Evolutionary conservation across 2,113 vertebrate species (phyloP), one percentile per base, ranked within the genome.

Genomic region (Podarcis muralis): DNA sequence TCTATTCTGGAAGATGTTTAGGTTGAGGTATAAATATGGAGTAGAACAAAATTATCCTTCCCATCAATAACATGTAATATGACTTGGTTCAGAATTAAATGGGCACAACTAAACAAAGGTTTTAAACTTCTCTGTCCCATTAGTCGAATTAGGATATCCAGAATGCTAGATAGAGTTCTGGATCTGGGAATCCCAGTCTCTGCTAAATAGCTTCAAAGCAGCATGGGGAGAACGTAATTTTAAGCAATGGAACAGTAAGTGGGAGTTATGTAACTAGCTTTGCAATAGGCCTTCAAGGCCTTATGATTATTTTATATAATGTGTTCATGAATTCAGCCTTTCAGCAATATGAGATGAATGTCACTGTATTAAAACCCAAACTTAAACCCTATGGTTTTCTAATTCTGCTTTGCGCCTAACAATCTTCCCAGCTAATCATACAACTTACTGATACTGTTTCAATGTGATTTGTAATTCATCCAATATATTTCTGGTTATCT

Each of bases 401-500:
- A 91, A 82, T 74, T 3, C 4, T 40, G 76, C 6, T 68, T 27
- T 87, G 32, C 89, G 75, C 91, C 92, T 40, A 85, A 62, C 90
- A 89, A 53, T 90, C 82, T 91, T 37, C 72, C 71, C 30, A 83
- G 27, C 68, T 83, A 89, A 91, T 71, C 20, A 77, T 74, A 16
- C 1, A 81, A 77, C 53, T 87, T 74, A 83, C 43, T 25, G 23
- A 22, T 77, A n/a, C 9, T 74, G 84, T 78, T 81, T 66, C 79
- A 82, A n/a, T 77, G 62, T 66, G 16, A 87, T 81, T 76, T 93
- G 48, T 92, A 94, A 86, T 68, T 80, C 6, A 87, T 88, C 1
- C 13, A 4, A 11, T 87, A 90, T 90, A 84, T 93, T 90, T 93
- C 53, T 80, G 90, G 37, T 90, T 87, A 76, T 3, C 89, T 91